A percentile compares a stretch with the other conserved stretches of the same genome.
These are phyloP conservation scores for Adelosebastes latens DNA, from an alignment of 2,797 vertebrate species.

Conservation along the genomic window DNA sequence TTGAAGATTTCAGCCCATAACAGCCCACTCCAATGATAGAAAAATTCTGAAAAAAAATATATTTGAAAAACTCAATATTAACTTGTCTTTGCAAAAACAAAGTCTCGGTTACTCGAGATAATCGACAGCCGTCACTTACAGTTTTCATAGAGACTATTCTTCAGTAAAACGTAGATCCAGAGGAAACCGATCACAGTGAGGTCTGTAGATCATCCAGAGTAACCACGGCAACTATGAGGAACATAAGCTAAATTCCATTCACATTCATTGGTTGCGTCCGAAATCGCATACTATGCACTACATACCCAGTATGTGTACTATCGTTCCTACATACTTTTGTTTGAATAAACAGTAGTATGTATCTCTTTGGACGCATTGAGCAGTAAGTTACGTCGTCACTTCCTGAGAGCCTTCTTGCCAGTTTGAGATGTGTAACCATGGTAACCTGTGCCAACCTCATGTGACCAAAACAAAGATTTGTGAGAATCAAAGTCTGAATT, in stretches of 20 bases:
- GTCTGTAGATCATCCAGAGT: neutral
- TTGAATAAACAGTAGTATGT: no score
- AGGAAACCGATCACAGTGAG: neutral
- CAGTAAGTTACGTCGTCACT: no score
- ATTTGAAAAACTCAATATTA: neutral
- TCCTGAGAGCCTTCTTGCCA: no score
- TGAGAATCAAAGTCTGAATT: no score
- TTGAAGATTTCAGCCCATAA: neutral
- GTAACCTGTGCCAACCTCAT: no score
- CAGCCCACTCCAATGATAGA: neutral
- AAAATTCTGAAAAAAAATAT: neutral
- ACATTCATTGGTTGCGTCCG: neutral
- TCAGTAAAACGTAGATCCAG: neutral
- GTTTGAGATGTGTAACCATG: no score
- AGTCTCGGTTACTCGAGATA: neutral
- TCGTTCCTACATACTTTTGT: no score
- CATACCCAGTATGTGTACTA: no score
- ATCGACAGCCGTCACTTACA: neutral
- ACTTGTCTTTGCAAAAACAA: neutral
- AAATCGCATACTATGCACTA: no score
- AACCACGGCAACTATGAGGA: neutral
- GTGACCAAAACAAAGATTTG: no score
- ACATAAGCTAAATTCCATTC: neutral
- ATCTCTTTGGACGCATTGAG: no score
- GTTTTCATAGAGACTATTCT: neutral